A percentile compares a stretch with the other conserved stretches of the same genome.
Conservation (phyloP, 2,797 vertebrate species). For the Heterohyrax brucei region DNA sequence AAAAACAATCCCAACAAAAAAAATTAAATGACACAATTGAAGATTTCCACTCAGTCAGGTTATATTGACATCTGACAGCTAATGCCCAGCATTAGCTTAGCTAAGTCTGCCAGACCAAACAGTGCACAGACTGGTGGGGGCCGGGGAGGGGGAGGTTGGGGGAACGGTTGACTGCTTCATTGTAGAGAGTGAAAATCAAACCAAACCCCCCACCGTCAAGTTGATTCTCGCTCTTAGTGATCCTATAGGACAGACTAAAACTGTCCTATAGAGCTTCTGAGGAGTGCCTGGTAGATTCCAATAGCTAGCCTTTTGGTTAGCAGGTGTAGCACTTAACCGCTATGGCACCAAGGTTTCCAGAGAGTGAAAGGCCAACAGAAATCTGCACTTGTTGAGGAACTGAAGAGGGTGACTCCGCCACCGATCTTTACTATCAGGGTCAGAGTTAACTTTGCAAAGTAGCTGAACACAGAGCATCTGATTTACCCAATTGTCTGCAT, state of each 20-base stretch:
- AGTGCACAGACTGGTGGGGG: background rate
- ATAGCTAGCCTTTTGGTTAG: no score
- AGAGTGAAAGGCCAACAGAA: conserved; percentile 19
- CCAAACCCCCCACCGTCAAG: no score
- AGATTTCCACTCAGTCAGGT: conserved; percentile 4
- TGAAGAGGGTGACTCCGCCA: background rate
- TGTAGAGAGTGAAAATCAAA: background rate
- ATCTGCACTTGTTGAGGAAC: background rate
- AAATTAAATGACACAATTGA: conserved; percentile 44
- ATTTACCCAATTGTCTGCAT: conserved; percentile 56
- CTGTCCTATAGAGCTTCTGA: no score
- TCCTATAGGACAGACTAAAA: no score
- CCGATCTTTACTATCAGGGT: background rate
- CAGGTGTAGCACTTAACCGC: no score
- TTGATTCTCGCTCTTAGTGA: no score
- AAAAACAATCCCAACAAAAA: conserved; percentile 25
- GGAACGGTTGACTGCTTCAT: background rate
- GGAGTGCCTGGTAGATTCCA: no score
- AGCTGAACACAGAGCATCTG: background rate
- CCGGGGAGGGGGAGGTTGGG: no score
- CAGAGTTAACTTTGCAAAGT: background rate
- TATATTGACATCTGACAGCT: conserved; percentile 47
- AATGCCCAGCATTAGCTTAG: conserved; percentile 30
- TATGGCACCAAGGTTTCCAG: no score
- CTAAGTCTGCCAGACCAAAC: background rate